phyloP scores from a whole-genome alignment of 2,113 vertebrate species.

The Scomber scombrus region DNA sequence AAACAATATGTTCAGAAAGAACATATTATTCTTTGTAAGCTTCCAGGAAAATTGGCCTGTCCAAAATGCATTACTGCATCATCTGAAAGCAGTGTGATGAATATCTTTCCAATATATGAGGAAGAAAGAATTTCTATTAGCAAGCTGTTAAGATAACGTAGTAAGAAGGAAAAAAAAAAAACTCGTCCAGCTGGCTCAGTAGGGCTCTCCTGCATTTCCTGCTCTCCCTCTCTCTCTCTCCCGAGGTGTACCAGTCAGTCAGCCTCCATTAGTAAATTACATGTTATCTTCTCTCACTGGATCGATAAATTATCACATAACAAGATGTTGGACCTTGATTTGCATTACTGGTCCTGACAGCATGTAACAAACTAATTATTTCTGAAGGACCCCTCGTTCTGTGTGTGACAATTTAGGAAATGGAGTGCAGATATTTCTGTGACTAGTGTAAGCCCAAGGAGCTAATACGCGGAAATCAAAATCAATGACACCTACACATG shows the following conservation, averaged over 20 bases:
- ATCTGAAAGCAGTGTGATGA: conserved; percentile 65
- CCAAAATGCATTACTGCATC: conserved; percentile 70
- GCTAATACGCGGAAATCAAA: conserved; percentile 31
- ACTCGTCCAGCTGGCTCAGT: conserved; percentile 25
- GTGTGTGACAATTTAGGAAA: conserved; percentile 54
- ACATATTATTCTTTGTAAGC: conserved; percentile 57
- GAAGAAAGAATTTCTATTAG: conserved; percentile 72
- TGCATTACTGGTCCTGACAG: conserved; percentile 66
- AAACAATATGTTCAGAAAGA: background rate
- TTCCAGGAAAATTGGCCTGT: conserved; percentile 68
- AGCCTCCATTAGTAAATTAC: conserved; percentile 73
- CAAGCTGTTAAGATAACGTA: conserved; percentile 57
- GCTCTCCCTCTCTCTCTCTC: conserved; percentile 6
- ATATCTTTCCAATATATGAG: conserved; percentile 73
- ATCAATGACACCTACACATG: conserved; percentile 1
- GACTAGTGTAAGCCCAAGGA: conserved; percentile 27
- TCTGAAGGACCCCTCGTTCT: conserved; percentile 52
- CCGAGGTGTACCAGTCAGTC: conserved; percentile 65
- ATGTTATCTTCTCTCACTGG: conserved; percentile 72
- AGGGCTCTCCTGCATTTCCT: conserved; percentile 12
- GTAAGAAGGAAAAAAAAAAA: conserved; percentile 3
- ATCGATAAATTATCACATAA: conserved; percentile 78
- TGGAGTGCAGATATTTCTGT: conserved; percentile 39
- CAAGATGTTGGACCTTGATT: conserved; percentile 75
- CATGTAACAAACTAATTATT: conserved; percentile 70